Base-by-base conservation (phyloP, 2,797 vertebrate species). In the Melopsittacus undulatus region DNA sequence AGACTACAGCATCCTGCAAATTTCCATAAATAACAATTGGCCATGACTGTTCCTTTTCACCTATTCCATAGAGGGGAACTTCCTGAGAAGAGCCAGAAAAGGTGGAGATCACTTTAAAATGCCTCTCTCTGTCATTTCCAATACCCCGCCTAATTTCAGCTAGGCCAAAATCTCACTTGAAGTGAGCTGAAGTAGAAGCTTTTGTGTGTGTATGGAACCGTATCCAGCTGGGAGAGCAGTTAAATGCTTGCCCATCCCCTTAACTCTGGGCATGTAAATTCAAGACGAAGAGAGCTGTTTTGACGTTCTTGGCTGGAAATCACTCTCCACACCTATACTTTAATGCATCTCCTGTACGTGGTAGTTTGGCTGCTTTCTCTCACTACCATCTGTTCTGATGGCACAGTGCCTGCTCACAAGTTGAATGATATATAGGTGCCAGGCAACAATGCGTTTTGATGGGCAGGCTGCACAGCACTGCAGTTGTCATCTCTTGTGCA, bases 381-480 rank as follows among this genome's bases (percentile, higher is more conserved):
- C 93, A 57, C 97, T 94, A 90, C 98, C 98, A 98, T 98, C 98
- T 98, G 98, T 96, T 97, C 88, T 11, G 81, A 96, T 98, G 98
- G 98, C 98, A 95, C 6, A 0, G 82, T 92, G 97, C 98, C 98
- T 61, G 74, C 97, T 97, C 96, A 95, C 97, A 96, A 97, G 98
- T 97, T 98, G 97, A 96, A 97, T 96, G 97, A 97, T 96, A 96
- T 87, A 97, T 97, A 98, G 98, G 97, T 98, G 97, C 97, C 97
- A 98, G 97, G 97, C 97, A 97, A 97, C 98, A 98, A 97, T 97
- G 97, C 69, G 94, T 97, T 97, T 96, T 98, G 97, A 98, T 97
- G 97, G 97, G 97, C 97, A 98, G 97, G 70, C 96, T 96, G 95
- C 95, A 96, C 94, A 96, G 94, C 96, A 81, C 96, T 92, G 95